Base-by-base conservation (phyloP, 53 echinoderm and acorn worm species). In the Apostichopus leukothele region DNA sequence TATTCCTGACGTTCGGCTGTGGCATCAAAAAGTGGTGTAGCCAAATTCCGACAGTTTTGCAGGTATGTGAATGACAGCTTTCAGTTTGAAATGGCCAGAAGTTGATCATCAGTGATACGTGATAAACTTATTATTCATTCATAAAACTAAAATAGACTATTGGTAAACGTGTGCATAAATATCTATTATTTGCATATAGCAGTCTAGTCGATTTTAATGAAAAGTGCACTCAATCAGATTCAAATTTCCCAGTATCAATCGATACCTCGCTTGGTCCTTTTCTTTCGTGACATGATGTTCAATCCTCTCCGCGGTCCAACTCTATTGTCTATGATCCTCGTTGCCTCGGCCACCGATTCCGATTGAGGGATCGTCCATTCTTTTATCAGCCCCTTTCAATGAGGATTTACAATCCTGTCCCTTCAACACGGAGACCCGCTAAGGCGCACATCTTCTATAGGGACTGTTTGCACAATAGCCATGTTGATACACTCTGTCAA, bases 291-390 rank as follows among this genome's bases (percentile, higher is more conserved):
- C 63, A 63, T 63, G 16, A 7, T 13, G 63, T 39, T 63, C 63
- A 63, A 63, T 63, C 63, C 63, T 4, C 63, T 63, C 63, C 63
- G 63, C 11, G 39, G 39, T 39, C 39, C 63, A 16, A 16, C 63
- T 11, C 63, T 13, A 53, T 79, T 79, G 79, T 79, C 79, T 53
- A 53, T 39, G 39, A 39, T 51, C 51, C 79, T 16, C 50, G 79
- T 79, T 79, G 79, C 79, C 79, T 79, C 79, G 79, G 79, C 51
- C 79, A 79, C 79, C 6, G 53, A 79, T 52, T 51, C 51, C 54
- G 8, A n/a, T 27, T 53, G 16, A 52, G 75, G 10, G 16, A 18
- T 27, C 79, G 26, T 51, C 63, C 63, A 63, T 63, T 63, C 11
- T 63, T 63, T 16, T 63, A 13, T 63, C 63, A 4, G 16, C 16